These are phyloP conservation scores for Dicyrtomina minuta DNA, from an alignment of 2,888 invertebrate genomes.

Conservation along the genomic window DNA sequence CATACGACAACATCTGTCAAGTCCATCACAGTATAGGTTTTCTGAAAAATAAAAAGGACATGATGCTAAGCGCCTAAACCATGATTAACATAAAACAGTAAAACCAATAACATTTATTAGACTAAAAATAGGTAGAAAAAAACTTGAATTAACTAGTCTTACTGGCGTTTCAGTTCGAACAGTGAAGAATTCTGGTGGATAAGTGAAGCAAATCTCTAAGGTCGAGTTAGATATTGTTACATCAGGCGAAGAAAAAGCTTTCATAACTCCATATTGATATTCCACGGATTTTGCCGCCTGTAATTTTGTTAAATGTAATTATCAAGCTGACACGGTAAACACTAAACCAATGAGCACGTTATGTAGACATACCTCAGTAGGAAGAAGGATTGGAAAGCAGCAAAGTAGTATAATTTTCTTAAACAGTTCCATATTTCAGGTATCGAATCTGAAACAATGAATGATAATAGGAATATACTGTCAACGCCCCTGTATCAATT, in stretches of 20 bases:
- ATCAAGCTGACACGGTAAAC: too few species aligned
- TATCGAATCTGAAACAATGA: too few species aligned
- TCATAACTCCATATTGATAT: constrained; percentile 15
- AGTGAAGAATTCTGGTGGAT: constrained; percentile 32
- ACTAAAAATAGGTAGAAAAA: not conserved
- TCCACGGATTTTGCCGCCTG: constrained; percentile 12
- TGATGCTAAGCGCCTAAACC: not conserved
- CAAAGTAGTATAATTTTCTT: too few species aligned
- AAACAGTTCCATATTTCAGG: too few species aligned
- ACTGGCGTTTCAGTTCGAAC: constrained; percentile 33
- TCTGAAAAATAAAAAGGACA: constrained; percentile 10
- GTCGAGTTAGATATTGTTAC: not conserved
- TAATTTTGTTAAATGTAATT: not conserved
- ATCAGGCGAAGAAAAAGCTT: constrained; percentile 2
- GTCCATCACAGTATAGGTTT: constrained; percentile 35
- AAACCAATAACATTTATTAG: not conserved
- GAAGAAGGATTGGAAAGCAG: too few species aligned
- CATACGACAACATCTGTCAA: constrained; percentile 33
- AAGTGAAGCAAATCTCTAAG: constrained; percentile 39
- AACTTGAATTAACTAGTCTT: not conserved
- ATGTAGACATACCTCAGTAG: too few species aligned
- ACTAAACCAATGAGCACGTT: too few species aligned
- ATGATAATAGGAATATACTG: too few species aligned
- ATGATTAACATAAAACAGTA: not conserved
- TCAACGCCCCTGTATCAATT: too few species aligned